Percentiles rank a stretch among this genome's conserved stretches.
phyloP scores from a whole-genome alignment of 37 sponge, comb jelly and placozoan genomes.

The Sycon ciliatum region DNA sequence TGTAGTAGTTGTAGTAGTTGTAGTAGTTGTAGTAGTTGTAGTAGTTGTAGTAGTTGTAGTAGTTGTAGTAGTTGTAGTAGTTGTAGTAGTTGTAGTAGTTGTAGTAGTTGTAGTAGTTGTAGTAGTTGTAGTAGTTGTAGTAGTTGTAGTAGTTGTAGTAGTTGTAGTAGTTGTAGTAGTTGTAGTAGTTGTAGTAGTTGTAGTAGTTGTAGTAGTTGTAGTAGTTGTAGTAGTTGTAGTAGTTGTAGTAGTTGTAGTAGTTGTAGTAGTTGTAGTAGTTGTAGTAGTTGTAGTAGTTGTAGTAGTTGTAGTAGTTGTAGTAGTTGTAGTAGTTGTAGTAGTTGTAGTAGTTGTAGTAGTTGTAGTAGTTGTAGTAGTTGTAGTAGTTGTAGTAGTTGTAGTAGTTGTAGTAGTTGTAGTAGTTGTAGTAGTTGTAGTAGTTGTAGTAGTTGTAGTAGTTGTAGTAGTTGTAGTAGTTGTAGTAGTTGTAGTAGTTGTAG shows the following conservation, averaged over 20 bases:
- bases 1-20: constrained; percentile 8
- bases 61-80: constrained; percentile 8
- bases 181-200: constrained; percentile 8
- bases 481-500: constrained; percentile 8
- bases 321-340: constrained; percentile 6
- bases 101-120: constrained; percentile 8
- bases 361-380: constrained; percentile 8
- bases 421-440: background rate
- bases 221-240: constrained; percentile 8
- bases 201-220: constrained; percentile 6
- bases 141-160: constrained; percentile 6
- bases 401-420: constrained; percentile 8
- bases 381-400: constrained; percentile 6
- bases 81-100: constrained; percentile 6
- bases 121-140: constrained; percentile 8
- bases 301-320: constrained; percentile 8
- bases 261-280: constrained; percentile 6
- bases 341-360: constrained; percentile 8
- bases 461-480: constrained; percentile 8
- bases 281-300: constrained; percentile 8
- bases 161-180: constrained; percentile 8
- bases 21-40: constrained; percentile 6
- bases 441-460: constrained; percentile 6
- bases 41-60: constrained; percentile 8
- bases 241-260: constrained; percentile 8